Conservation (phyloP, 2,888 invertebrate genomes). For the Oligia latruncula region DNA sequence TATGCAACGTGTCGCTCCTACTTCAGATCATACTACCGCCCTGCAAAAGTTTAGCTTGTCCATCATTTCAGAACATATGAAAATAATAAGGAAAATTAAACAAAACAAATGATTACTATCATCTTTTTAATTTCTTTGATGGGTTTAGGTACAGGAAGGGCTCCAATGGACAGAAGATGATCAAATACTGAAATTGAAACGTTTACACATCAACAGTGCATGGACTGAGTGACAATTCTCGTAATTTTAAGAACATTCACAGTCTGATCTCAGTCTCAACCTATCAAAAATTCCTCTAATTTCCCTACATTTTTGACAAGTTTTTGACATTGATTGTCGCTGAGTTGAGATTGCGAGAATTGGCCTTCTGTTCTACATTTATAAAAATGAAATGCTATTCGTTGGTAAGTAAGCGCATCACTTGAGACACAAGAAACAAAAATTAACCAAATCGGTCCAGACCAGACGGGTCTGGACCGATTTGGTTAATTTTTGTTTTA, state of each 20-base stretch:
- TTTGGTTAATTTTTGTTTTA: neutral
- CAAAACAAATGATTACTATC: neutral
- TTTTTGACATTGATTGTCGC: too few species aligned
- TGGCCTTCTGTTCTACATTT: neutral
- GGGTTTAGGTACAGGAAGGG: neutral
- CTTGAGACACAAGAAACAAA: too few species aligned
- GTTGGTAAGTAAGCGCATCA: neutral
- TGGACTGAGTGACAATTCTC: too few species aligned
- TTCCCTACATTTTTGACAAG: too few species aligned
- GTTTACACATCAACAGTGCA: neutral
- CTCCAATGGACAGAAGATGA: neutral
- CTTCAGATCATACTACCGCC: constrained; percentile 6
- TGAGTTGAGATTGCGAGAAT: too few species aligned
- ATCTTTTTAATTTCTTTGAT: neutral
- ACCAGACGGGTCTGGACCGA: neutral
- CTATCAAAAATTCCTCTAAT: too few species aligned
- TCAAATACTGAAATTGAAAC: neutral
- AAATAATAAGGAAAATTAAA: neutral
- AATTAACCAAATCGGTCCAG: too few species aligned
- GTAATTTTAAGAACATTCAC: too few species aligned
- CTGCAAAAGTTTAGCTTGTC: neutral
- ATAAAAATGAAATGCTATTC: neutral
- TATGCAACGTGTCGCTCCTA: constrained; percentile 24
- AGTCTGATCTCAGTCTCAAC: too few species aligned
- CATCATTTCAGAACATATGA: neutral